Evolutionary conservation across 2,888 invertebrate genomes (phyloP).

Genomic region (Ypsolopha scabrella): DNA sequence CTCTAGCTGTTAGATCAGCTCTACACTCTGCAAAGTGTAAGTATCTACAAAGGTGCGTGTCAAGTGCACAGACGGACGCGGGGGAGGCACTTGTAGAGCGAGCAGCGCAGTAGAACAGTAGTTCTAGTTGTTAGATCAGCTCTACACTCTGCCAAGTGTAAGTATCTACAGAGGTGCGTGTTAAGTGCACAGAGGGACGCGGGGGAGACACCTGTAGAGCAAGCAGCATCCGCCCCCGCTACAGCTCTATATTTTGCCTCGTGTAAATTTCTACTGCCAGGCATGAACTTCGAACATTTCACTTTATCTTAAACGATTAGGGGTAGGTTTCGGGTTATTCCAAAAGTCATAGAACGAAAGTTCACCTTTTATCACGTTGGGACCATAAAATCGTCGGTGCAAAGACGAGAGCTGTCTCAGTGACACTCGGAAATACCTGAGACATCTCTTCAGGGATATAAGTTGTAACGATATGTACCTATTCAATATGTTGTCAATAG

Average conservation of each 20-base stretch:
- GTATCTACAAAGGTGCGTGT: constrained; percentile 14
- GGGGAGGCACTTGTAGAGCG: constrained; percentile 80
- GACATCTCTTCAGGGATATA: no score
- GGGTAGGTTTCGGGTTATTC: no score
- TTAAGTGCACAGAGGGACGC: constrained; percentile 64
- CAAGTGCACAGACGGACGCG: constrained; percentile 63
- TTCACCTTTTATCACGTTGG: no score
- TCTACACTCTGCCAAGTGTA: constrained; percentile 73
- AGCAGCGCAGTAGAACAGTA: constrained; percentile 81
- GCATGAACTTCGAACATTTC: no score
- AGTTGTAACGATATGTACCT: no score
- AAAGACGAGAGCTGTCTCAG: no score
- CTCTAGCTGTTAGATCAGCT: constrained; percentile 85
- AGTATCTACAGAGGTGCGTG: constrained; percentile 12
- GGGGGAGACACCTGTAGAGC: constrained; percentile 78
- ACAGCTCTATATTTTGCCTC: constrained; percentile 79
- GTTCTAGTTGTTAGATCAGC: constrained; percentile 87
- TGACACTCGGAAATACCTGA: no score
- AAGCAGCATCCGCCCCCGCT: constrained; percentile 78
- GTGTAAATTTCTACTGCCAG: constrained; percentile 32
- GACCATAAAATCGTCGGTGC: no score
- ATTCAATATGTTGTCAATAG: no score
- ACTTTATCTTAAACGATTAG: no score
- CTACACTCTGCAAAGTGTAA: constrained; percentile 73
- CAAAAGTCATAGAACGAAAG: no score